Percentiles rank a stretch among this genome's conserved stretches.
Evolutionary conservation across 2,113 vertebrate genomes (phyloP).

Genomic region (Osmerus mordax): DNA sequence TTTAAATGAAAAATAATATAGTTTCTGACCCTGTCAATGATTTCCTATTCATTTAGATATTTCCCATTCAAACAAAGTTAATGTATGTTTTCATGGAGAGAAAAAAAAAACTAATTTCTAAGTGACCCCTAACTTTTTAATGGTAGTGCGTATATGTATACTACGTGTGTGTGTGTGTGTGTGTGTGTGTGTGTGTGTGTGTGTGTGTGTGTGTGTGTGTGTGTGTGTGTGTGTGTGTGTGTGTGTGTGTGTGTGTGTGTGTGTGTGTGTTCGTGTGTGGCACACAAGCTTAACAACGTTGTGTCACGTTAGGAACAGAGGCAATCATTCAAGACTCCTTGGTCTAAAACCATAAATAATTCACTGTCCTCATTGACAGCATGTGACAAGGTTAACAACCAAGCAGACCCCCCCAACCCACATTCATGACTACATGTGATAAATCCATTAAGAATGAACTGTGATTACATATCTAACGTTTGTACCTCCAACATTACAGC

Average conservation of each 20-base stretch:
- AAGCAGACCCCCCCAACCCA: background rate
- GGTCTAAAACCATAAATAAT: slow-evolving; percentile 67
- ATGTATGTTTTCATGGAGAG: too few relatives aligned
- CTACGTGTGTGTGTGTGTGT: background rate
- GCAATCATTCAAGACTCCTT: background rate
- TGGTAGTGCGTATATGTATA: background rate
- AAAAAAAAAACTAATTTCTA: too few relatives aligned
- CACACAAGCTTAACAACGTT: background rate
- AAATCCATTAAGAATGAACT: background rate
- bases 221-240: background rate
- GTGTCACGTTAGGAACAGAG: background rate
- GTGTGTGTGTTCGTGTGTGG: background rate
- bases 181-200: background rate
- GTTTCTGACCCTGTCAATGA: too few relatives aligned
- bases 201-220: too few relatives aligned
- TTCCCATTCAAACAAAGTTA: too few relatives aligned
- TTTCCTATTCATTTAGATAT: too few relatives aligned
- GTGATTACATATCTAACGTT: background rate
- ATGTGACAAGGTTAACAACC: slow-evolving; percentile 37
- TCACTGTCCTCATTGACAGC: slow-evolving; percentile 49
- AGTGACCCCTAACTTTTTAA: too few relatives aligned
- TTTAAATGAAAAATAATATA: too few relatives aligned
- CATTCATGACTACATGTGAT: background rate
- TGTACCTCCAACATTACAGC: too few relatives aligned
- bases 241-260: background rate